phyloP scores from a whole-genome alignment of 2,888 invertebrate genomes.

The Odontomyia ornata region DNA sequence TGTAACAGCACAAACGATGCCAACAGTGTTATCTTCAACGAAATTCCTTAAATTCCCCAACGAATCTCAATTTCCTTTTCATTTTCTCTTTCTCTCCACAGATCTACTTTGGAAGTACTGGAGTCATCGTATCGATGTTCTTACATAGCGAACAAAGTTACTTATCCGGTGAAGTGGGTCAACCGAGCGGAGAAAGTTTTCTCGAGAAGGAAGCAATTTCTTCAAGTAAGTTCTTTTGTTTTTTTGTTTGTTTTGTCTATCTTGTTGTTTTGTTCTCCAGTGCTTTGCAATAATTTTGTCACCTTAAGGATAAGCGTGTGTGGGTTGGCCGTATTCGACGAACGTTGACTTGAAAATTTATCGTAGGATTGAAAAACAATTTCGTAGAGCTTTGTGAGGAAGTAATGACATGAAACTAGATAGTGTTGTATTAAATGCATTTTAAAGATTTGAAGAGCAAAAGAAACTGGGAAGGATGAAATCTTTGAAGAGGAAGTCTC shows the following conservation, averaged over 20 bases:
- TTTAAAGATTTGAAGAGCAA: too few relatives aligned
- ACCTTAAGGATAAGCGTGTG: not conserved
- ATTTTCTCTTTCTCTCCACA: conserved; percentile 58
- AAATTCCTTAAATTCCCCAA: not conserved
- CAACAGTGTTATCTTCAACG: not conserved
- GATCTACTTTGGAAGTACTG: conserved; percentile 74
- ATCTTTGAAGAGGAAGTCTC: too few relatives aligned
- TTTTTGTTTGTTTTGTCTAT: not conserved
- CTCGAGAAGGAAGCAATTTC: conserved; percentile 67
- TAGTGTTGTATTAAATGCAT: not conserved
- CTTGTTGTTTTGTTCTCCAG: too few relatives aligned
- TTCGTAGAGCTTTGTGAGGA: not conserved
- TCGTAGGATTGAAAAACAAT: not conserved
- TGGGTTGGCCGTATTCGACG: not conserved
- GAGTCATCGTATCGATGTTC: conserved; percentile 71
- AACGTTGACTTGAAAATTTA: not conserved
- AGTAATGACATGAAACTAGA: not conserved
- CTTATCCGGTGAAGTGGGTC: conserved; percentile 68
- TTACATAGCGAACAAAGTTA: conserved; percentile 74
- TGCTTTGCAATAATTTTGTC: not conserved
- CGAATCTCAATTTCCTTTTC: conserved; percentile 3
- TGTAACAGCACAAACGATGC: not conserved
- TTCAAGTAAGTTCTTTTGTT: conserved; percentile 56
- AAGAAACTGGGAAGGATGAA: too few relatives aligned
- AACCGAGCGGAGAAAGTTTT: conserved; percentile 69